Evolutionary conservation across 2,888 invertebrate genomes (phyloP).

Genomic region (Rhyacophila evoluta): DNA sequence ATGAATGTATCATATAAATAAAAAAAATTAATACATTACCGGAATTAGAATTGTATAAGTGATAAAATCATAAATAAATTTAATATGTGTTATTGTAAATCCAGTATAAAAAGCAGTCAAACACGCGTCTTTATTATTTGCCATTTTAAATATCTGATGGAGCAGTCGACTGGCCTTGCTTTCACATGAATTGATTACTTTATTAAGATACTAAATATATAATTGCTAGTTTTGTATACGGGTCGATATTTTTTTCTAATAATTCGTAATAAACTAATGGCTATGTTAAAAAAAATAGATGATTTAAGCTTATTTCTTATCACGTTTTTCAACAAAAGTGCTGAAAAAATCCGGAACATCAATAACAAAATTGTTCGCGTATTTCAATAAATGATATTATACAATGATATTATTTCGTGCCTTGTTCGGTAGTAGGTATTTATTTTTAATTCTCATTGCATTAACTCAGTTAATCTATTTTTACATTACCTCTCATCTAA

Average conservation of each 20-base stretch:
- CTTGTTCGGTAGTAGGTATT: no score
- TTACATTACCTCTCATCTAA: no score
- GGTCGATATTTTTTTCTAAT: neutral
- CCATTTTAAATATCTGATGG: neutral
- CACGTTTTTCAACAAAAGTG: neutral
- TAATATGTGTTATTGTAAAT: neutral
- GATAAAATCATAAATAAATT: no score
- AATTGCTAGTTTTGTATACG: slow-evolving; percentile 10
- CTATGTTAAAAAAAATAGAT: neutral
- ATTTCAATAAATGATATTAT: no score
- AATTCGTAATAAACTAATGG: neutral
- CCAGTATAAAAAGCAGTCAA: neutral
- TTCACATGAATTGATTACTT: slow-evolving; percentile 15
- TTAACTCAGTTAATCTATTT: no score
- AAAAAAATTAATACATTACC: no score
- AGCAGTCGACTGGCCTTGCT: neutral
- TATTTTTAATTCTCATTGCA: no score
- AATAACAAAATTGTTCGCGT: neutral
- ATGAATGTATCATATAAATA: no score
- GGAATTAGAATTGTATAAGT: no score
- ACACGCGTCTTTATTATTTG: neutral
- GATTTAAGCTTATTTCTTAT: neutral
- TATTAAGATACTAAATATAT: slow-evolving; percentile 19
- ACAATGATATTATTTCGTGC: no score
- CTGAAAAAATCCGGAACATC: neutral